A percentile compares a stretch with the other conserved stretches of the same genome.
These are phyloP conservation scores for Cavia porcellus DNA, from an alignment of 2,113 vertebrate species.

Conservation along the genomic window DNA sequence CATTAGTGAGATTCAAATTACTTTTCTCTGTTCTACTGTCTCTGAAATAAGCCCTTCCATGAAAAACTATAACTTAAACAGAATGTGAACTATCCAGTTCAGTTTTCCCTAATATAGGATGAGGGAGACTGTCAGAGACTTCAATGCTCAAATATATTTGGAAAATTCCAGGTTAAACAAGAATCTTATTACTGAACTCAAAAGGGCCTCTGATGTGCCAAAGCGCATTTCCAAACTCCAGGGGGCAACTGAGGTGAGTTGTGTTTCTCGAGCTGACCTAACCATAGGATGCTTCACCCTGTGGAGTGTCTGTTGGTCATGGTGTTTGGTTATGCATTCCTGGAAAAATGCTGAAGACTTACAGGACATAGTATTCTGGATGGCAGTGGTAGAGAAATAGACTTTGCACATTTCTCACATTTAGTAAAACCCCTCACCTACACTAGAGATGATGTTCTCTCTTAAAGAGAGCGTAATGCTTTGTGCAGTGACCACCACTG, in stretches of 20 bases:
- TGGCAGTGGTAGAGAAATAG: slow-evolving; percentile 27
- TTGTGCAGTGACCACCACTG: background rate
- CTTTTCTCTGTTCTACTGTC: slow-evolving; percentile 63
- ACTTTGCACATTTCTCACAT: background rate
- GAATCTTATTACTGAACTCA: background rate
- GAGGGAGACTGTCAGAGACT: background rate
- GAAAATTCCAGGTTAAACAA: slow-evolving; percentile 47
- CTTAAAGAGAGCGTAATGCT: background rate
- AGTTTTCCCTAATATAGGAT: background rate
- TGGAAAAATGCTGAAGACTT: slow-evolving; percentile 38
- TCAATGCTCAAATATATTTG: slow-evolving; percentile 6
- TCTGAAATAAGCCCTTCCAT: slow-evolving; percentile 66
- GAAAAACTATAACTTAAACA: slow-evolving; percentile 53
- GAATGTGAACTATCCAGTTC: slow-evolving; percentile 36
- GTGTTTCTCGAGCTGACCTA: slow-evolving; percentile 24
- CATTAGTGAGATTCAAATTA: slow-evolving; percentile 65
- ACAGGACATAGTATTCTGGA: slow-evolving; percentile 27
- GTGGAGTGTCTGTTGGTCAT: background rate
- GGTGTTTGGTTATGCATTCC: background rate
- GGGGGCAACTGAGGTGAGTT: background rate
- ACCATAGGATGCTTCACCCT: background rate
- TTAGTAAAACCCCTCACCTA: background rate
- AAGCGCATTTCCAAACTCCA: background rate
- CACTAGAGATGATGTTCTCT: background rate
- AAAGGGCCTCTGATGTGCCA: background rate